Evolutionary conservation across 2,797 vertebrate genomes (phyloP), one percentile per base, ranked within the genome.

Genomic region (Platyrinchus mystaceus): DNA sequence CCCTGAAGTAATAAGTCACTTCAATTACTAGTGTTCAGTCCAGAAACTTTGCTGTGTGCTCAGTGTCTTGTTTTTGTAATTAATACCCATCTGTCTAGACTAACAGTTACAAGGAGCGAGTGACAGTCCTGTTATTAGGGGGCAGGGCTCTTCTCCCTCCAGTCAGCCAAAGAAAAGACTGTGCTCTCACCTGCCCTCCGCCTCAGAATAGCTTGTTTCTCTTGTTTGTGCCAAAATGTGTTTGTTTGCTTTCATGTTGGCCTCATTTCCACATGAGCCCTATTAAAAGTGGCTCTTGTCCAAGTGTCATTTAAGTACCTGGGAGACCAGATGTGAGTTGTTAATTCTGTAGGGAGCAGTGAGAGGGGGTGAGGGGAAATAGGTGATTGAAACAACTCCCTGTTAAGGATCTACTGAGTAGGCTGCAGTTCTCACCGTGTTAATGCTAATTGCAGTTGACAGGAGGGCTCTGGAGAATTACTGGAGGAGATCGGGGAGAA

Each of bases 361-460:
- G 80, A 78, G 59, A 58, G 70, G 83, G 68, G 77, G 77, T 53
- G n/a, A 67, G 91, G 76, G 62, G 76, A 84, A 96, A 89, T 41
- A 94, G 87, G 91, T 81, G 93, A 73, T 30, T 93, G 85, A 90
- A 88, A 85, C 53, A 37, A 39, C 85, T 94, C 92, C 75, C 87
- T 70, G 64, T 96, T 96, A 92, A 96, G 92, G 94, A 93, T 92
- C 81, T 90, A 71, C 83, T 82, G 83, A 94, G 92, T 78, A 77
- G 88, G 79, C 90, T 80, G 86, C 79, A 84, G 80, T 93, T 95
- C 84, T 90, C 80, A 84, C 95, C 76, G 21, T 87, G 84, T 96
- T 86, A 82, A 71, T 71, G 49, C 78, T 96, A 93, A 88, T 86
- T 97, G 87, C 89, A 95, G 91, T 80, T 97, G 97, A 97, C 95